Evolutionary conservation across 2,113 vertebrate genomes (phyloP).

Genomic region (Indri indri): DNA sequence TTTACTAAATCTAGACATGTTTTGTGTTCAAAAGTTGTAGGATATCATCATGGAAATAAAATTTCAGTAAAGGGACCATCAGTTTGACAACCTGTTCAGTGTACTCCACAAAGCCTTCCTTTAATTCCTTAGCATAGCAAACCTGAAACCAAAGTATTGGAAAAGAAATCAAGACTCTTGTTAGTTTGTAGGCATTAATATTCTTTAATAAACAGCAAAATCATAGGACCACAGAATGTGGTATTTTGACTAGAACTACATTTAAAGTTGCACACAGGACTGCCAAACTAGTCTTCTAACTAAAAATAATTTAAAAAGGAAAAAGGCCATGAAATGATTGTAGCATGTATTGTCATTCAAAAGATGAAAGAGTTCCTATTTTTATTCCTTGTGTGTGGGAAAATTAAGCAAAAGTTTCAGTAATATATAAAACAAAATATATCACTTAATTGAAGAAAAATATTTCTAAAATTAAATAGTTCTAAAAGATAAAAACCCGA

Average conservation of each 20-base stretch:
- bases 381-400: background rate
- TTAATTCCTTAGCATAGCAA: slow-evolving; percentile 98
- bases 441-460: background rate
- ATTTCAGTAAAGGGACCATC: slow-evolving; percentile 98
- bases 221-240: background rate
- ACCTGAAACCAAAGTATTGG: slow-evolving; percentile 86
- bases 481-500: background rate
- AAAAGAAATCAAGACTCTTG: background rate
- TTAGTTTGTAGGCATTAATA: background rate
- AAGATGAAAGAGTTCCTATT: background rate
- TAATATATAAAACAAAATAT: background rate
- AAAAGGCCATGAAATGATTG: background rate
- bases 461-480: background rate
- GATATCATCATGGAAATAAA: slow-evolving; percentile 99
- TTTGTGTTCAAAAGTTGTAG: slow-evolving; percentile 72
- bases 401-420: background rate
- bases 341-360: background rate
- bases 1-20: background rate
- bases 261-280: background rate
- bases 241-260: background rate
- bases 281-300: background rate
- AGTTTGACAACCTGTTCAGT: slow-evolving; percentile 99
- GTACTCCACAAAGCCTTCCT: slow-evolving; percentile 98
- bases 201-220: background rate
- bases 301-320: background rate